Percentiles rank a stretch among this genome's conserved stretches.
These are phyloP conservation scores for Actenoides hombroni DNA, from an alignment of 2,113 vertebrate genomes.

Conservation along the genomic window DNA sequence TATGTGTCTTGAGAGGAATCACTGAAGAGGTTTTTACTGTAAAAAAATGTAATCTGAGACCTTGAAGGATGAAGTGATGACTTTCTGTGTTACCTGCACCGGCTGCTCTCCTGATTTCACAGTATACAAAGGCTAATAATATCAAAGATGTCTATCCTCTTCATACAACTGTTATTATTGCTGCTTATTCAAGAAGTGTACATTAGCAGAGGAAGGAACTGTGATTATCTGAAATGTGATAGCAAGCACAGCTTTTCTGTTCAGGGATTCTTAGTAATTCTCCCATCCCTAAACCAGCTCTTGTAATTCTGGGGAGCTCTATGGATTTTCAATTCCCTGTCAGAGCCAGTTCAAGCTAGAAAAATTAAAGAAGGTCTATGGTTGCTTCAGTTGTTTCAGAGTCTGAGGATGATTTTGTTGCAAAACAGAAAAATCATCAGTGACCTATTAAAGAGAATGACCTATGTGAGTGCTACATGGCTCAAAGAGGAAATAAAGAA, in stretches of 20 bases:
- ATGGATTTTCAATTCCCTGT: not conserved
- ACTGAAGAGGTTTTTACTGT: not conserved
- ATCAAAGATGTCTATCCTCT: not conserved
- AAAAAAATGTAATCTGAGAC: not conserved
- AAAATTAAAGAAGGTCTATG: not conserved
- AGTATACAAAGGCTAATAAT: not conserved
- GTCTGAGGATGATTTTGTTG: not conserved
- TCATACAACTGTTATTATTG: not conserved
- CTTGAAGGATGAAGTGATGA: not conserved
- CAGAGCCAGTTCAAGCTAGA: not conserved
- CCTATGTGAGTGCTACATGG: not conserved
- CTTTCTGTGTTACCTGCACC: not conserved
- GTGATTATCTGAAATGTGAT: not conserved
- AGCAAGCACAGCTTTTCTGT: constrained; percentile 11
- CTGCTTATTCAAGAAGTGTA: not conserved
- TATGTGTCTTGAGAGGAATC: not conserved
- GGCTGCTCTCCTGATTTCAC: not conserved
- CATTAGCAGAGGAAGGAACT: not conserved
- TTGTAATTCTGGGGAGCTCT: not conserved
- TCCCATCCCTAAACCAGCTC: not conserved
- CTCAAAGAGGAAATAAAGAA: constrained; percentile 30
- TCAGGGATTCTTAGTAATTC: not conserved
- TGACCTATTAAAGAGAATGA: not conserved
- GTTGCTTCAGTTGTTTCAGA: not conserved
- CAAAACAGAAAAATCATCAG: constrained; percentile 17